A percentile compares a stretch with the other conserved stretches of the same genome.
Evolutionary conservation across 2,113 vertebrate genomes (phyloP).

Genomic region (Scomber colias): DNA sequence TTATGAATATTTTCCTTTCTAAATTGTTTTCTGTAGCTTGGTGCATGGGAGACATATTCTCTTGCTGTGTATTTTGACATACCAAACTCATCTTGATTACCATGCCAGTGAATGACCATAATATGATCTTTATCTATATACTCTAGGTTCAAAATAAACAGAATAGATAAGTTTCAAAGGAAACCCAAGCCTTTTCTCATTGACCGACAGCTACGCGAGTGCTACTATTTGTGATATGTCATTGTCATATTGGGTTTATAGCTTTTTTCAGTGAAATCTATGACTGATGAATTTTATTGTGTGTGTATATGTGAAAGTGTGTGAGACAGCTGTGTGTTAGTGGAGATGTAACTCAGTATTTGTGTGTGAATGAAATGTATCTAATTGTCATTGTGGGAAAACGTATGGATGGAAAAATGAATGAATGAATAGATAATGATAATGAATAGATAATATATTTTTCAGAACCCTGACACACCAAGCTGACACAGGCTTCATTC

Average conservation of each 20-base stretch:
- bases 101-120: neutral
- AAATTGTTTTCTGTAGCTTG: neutral
- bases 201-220: neutral
- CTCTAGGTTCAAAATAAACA: no score
- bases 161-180: no score
- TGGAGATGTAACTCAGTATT: neutral
- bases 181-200: no score
- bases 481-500: neutral
- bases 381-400: neutral
- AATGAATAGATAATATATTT: neutral
- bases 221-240: no score
- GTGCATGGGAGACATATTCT: neutral
- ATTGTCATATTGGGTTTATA: neutral
- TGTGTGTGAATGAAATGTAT: slow-evolving; percentile 5
- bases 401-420: neutral
- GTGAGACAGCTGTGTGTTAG: neutral
- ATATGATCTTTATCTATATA: neutral
- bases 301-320: neutral
- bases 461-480: slow-evolving; percentile 7
- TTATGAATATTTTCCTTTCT: no score
- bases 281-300: neutral
- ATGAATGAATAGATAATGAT: neutral
- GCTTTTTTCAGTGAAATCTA: slow-evolving; percentile 1
- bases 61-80: neutral
- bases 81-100: neutral